phyloP scores from a whole-genome alignment of 2,888 invertebrate species.

The Drepana falcataria region DNA sequence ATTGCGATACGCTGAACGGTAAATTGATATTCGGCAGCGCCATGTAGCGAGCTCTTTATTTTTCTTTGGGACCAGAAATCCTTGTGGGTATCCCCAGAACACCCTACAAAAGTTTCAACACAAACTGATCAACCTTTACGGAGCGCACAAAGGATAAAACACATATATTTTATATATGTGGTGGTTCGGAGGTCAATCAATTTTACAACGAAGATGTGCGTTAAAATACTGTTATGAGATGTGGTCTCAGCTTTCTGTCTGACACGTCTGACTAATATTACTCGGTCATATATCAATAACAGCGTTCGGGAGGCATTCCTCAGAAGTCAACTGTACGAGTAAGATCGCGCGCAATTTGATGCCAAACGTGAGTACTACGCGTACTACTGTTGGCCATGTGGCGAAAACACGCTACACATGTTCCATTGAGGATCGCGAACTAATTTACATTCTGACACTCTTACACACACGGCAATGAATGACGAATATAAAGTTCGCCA shows the following conservation, averaged over 20 bases:
- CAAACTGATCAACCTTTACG: too few relatives aligned
- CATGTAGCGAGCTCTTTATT: too few relatives aligned
- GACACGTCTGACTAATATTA: slow-evolving; percentile 14
- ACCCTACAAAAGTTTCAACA: too few relatives aligned
- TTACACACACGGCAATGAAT: slow-evolving; percentile 44
- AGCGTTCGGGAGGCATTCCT: slow-evolving; percentile 41
- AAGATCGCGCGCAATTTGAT: slow-evolving; percentile 35
- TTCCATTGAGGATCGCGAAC: slow-evolving; percentile 44
- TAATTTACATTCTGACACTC: slow-evolving; percentile 25
- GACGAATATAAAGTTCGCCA: slow-evolving; percentile 15
- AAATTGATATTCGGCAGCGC: too few relatives aligned
- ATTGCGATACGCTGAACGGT: too few relatives aligned
- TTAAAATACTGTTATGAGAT: too few relatives aligned
- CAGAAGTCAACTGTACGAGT: slow-evolving; percentile 29
- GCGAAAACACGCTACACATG: slow-evolving; percentile 29
- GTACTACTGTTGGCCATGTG: slow-evolving; percentile 12
- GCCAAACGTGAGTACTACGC: slow-evolving; percentile 30
- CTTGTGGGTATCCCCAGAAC: too few relatives aligned
- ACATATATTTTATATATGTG: too few relatives aligned
- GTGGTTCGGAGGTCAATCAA: too few relatives aligned
- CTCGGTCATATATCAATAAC: slow-evolving; percentile 26
- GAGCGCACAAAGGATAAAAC: too few relatives aligned
- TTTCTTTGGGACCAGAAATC: too few relatives aligned
- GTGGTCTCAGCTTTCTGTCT: not conserved
- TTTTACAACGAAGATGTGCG: too few relatives aligned